These are phyloP conservation scores for Atrina japonica DNA, from an alignment of 2,888 invertebrate genomes.

Conservation along the genomic window DNA sequence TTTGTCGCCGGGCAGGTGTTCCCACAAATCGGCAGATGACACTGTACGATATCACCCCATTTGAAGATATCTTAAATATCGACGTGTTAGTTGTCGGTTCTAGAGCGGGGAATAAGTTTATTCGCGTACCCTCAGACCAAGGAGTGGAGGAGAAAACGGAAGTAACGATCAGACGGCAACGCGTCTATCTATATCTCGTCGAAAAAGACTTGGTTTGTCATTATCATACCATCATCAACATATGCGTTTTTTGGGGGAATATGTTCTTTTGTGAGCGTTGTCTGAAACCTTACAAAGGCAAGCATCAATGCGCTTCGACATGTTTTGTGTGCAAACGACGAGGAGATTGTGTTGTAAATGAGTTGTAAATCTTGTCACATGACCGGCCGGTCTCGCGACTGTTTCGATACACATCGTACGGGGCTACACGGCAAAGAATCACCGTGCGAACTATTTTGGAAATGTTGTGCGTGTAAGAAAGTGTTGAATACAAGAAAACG, in stretches of 20 bases:
- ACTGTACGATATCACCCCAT: background rate
- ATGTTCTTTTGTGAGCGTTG: constrained; percentile 34
- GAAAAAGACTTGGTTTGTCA: constrained; percentile 6
- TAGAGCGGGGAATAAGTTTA: constrained; percentile 13
- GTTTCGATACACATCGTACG: too few relatives aligned
- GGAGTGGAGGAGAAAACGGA: background rate
- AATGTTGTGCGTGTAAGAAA: constrained; percentile 33
- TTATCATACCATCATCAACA: constrained; percentile 28
- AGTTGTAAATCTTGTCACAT: too few relatives aligned
- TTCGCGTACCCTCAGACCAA: background rate
- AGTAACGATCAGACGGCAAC: background rate
- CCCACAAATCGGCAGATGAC: background rate
- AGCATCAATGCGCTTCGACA: constrained; percentile 27
- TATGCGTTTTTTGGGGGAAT: constrained; percentile 21
- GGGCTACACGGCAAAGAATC: background rate
- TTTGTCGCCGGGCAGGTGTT: background rate
- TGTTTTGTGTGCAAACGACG: constrained; percentile 32
- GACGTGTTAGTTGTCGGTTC: constrained; percentile 24
- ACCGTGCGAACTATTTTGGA: constrained; percentile 32
- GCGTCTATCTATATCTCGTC: constrained; percentile 26
- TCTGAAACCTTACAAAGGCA: constrained; percentile 34
- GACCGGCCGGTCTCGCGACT: too few relatives aligned
- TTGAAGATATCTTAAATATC: constrained; percentile 5
- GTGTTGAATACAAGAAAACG: constrained; percentile 19
- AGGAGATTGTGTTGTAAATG: constrained; percentile 1